Evolutionary conservation across 2,113 vertebrate genomes (phyloP).

Genomic region (Antigone vipio): DNA sequence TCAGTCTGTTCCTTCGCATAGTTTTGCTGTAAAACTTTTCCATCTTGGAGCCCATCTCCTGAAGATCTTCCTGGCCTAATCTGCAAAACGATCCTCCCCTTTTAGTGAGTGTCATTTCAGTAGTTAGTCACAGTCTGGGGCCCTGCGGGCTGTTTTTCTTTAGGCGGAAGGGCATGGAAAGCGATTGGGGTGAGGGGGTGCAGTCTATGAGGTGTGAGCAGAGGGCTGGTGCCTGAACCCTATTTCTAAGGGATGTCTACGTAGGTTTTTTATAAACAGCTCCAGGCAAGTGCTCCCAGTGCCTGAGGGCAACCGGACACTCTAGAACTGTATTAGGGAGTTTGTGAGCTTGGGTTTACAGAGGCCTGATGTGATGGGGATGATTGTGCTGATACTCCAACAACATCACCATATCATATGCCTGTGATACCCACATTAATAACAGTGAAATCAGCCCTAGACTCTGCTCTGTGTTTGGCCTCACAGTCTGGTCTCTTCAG

Average conservation of each 20-base stretch:
- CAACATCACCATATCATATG: neutral
- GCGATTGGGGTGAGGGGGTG: neutral
- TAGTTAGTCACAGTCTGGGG: neutral
- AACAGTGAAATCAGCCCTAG: neutral
- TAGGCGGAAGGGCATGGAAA: neutral
- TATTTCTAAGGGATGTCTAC: neutral
- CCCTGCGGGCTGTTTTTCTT: neutral
- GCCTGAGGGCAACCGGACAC: neutral
- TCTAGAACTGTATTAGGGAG: neutral
- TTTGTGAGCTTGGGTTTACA: neutral
- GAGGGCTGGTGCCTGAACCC: neutral
- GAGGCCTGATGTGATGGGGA: rapidly evolving
- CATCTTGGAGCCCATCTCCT: neutral
- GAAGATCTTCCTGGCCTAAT: neutral
- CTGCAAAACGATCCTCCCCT: neutral
- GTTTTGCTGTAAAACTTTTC: neutral
- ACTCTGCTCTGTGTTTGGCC: neutral
- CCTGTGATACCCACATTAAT: neutral
- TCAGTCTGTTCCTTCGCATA: neutral
- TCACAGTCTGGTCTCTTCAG: neutral
- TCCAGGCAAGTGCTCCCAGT: neutral
- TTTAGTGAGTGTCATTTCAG: neutral
- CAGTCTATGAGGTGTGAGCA: neutral
- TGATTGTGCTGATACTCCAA: neutral
- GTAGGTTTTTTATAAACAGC: neutral